A percentile compares a stretch with the other conserved stretches of the same genome.
These are phyloP conservation scores for Sylvicapra grimmia DNA, from an alignment of 2,113 vertebrate genomes.

Conservation along the genomic window DNA sequence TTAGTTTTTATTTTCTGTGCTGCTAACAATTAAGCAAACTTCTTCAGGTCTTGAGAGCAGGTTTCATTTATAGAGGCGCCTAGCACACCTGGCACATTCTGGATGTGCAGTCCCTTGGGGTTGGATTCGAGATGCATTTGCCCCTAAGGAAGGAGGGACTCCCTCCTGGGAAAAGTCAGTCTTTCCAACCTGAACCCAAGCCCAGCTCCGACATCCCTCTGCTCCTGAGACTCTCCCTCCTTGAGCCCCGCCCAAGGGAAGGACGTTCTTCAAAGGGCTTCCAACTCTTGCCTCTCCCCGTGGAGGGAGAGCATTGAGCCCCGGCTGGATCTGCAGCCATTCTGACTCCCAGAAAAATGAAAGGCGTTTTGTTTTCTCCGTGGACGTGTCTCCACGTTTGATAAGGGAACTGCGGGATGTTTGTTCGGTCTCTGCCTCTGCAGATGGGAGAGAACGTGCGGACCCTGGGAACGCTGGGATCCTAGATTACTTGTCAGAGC, in stretches of 20 bases:
- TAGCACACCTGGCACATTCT: not conserved
- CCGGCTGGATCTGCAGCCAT: not conserved
- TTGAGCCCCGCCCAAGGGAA: not conserved
- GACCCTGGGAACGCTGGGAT: not conserved
- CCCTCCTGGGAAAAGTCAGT: not conserved
- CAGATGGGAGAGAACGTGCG: not conserved
- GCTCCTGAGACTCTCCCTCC: not conserved
- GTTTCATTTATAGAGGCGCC: not conserved
- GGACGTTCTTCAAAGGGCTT: not conserved
- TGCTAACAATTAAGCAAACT: not conserved
- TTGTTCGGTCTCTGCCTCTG: not conserved
- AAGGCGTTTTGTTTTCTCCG: not conserved
- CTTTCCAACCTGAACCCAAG: not conserved
- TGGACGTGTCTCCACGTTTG: not conserved
- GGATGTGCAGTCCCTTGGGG: not conserved
- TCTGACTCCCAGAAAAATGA: not conserved
- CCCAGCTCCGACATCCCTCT: not conserved
- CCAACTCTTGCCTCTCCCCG: not conserved
- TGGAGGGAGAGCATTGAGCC: fast-evolving
- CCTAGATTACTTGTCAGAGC: not conserved
- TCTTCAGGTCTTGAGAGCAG: not conserved
- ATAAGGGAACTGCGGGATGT: not conserved
- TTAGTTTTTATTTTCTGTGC: not conserved
- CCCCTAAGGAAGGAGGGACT: not conserved
- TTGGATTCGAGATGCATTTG: not conserved